These are phyloP conservation scores for Elmis aenea DNA, from an alignment of 2,888 invertebrate genomes.

Conservation along the genomic window DNA sequence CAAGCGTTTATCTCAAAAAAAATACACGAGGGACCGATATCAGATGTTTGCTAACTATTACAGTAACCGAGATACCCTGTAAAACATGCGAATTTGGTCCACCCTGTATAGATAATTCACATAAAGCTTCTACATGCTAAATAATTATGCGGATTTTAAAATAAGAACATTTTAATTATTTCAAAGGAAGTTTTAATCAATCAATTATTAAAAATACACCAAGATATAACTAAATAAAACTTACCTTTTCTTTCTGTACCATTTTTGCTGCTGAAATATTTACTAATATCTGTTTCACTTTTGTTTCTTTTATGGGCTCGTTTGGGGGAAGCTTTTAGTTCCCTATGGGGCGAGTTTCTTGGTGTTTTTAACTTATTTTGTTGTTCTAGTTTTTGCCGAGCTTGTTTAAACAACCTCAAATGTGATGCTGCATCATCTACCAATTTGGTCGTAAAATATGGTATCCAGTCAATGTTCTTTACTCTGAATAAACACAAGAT, in stretches of 20 bases:
- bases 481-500: constrained; percentile 47
- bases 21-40: no score
- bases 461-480: constrained; percentile 87
- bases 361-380: constrained; percentile 34
- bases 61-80: no score
- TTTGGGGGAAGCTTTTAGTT: constrained; percentile 40
- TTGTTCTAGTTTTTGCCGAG: constrained; percentile 51
- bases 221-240: no score
- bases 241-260: constrained; percentile 43
- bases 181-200: no score
- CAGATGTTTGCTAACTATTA: no score
- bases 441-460: constrained; percentile 77
- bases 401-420: constrained; percentile 78
- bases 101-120: no score
- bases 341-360: constrained; percentile 39
- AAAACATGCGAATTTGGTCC: no score
- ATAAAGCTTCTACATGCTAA: no score
- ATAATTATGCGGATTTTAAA: no score
- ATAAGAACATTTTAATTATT: no score
- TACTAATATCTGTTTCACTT: constrained; percentile 68
- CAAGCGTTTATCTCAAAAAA: no score
- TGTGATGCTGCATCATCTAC: constrained; percentile 91
- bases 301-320: constrained; percentile 62
- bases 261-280: constrained; percentile 49
- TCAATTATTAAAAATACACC: no score